Conservation (phyloP, 2,113 vertebrate genomes). For the Carlito syrichta region DNA sequence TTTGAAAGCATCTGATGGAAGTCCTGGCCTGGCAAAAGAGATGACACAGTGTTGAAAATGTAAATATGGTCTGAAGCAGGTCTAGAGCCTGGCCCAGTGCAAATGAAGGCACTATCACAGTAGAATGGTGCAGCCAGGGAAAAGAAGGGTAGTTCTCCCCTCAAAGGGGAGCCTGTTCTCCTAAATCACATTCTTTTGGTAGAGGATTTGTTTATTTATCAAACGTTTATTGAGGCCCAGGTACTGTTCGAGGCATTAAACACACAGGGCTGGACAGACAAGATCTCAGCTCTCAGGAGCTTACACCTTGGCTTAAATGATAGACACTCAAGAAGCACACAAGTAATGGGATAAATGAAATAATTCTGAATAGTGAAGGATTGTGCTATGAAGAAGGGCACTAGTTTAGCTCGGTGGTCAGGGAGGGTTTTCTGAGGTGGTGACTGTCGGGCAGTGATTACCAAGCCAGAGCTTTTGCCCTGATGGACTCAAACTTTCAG, state of each 20-base stretch:
- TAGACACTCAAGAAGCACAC: too few species aligned
- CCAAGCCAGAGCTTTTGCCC: too few species aligned
- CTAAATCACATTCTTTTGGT: background rate
- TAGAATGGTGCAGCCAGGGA: too few species aligned
- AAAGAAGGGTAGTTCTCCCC: fast-evolving
- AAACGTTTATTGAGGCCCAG: background rate
- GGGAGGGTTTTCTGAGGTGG: background rate
- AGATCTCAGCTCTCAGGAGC: too few species aligned
- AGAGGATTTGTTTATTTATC: background rate
- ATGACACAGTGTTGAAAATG: background rate
- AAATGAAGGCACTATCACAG: background rate
- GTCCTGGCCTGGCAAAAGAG: background rate
- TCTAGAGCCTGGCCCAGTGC: background rate
- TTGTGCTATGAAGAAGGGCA: background rate
- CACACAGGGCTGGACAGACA: too few species aligned
- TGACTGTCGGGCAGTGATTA: background rate
- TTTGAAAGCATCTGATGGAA: background rate
- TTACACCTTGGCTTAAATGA: background rate
- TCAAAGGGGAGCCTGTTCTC: background rate
- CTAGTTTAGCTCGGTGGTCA: background rate
- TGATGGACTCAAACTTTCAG: fast-evolving
- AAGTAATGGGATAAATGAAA: background rate
- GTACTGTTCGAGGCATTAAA: too few species aligned
- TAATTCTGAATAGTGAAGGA: background rate
- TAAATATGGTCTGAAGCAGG: background rate